phyloP scores from a whole-genome alignment of 2,797 vertebrate species.

The Sebastes nivosus region DNA sequence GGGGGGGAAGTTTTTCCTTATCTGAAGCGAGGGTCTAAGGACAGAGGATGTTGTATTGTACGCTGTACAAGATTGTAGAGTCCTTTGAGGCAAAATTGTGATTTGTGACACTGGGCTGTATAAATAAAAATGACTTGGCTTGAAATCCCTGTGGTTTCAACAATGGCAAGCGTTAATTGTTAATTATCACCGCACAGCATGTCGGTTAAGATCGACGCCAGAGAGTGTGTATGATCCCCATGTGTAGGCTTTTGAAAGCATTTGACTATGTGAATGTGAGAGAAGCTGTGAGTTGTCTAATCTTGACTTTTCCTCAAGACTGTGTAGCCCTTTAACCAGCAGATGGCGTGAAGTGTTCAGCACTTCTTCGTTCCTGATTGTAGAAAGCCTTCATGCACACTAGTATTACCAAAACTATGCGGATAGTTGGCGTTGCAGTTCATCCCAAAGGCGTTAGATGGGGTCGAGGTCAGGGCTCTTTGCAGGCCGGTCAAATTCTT shows the following conservation, averaged over 20 bases:
- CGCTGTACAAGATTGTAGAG: not conserved
- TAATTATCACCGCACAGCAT: not conserved
- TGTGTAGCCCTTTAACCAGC: not conserved
- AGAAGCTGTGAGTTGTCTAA: not conserved
- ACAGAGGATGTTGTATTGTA: not conserved
- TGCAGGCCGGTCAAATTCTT: not conserved
- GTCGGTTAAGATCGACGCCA: not conserved
- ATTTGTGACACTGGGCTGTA: not conserved
- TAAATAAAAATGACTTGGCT: not conserved
- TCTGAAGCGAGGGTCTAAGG: not conserved
- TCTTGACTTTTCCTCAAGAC: not conserved
- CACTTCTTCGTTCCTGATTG: not conserved
- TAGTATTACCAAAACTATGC: no score
- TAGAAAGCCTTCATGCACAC: not conserved
- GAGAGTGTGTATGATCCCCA: no score
- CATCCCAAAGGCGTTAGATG: not conserved
- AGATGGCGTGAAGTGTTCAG: not conserved
- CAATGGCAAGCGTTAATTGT: not conserved
- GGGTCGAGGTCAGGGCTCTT: not conserved
- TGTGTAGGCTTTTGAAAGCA: not conserved
- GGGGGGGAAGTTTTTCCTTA: not conserved
- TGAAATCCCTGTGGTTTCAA: not conserved
- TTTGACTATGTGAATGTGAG: not conserved
- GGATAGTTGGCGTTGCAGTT: not conserved
- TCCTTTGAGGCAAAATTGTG: not conserved